Evolutionary conservation across 2,888 invertebrate genomes (phyloP).

Genomic region (Stramonita haemastoma): DNA sequence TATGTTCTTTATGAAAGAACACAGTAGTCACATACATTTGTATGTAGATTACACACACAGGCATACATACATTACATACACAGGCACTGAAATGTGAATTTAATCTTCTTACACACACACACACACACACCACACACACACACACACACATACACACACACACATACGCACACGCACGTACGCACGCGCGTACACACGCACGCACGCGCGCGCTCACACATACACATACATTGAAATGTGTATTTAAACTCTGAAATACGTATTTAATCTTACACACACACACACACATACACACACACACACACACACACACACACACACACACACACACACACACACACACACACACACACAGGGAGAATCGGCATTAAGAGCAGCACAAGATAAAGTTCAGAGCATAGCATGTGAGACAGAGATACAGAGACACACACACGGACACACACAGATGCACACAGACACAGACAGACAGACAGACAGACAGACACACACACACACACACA

Average conservation of each 20-base stretch:
- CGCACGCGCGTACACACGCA: neutral
- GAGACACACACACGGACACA: neutral
- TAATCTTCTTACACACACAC: neutral
- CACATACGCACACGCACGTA: constrained; percentile 3
- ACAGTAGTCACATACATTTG: too few relatives aligned
- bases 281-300: neutral
- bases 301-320: neutral
- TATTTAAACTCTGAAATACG: neutral
- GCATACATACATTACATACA: too few relatives aligned
- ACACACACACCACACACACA: neutral
- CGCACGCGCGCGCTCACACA: neutral
- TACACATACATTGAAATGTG: neutral
- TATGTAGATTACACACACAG: too few relatives aligned
- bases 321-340: constrained; percentile 2
- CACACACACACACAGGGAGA: neutral
- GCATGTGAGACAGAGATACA: too few relatives aligned
- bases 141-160: neutral
- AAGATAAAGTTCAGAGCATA: too few relatives aligned
- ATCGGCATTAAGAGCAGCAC: too few relatives aligned
- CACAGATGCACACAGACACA: neutral
- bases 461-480: constrained; percentile 7
- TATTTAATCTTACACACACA: neutral
- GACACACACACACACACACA: neutral
- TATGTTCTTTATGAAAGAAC: too few relatives aligned
- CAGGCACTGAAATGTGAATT: neutral